Evolutionary conservation across 2,888 invertebrate genomes (phyloP).

Genomic region (Aelia acuminata): DNA sequence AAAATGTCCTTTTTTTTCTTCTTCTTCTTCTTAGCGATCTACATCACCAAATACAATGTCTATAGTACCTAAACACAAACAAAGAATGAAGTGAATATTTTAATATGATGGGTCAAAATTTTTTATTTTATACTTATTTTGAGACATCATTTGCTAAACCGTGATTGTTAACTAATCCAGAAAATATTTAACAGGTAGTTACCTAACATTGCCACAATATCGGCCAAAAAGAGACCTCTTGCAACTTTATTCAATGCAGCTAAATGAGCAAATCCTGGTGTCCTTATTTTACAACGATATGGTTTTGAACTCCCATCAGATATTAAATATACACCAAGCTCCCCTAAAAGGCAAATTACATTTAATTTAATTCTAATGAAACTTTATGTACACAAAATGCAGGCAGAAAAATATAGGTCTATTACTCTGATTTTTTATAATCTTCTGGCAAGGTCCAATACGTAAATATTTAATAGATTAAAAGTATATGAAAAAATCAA

Average conservation of each 20-base stretch:
- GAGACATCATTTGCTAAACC: too few relatives aligned
- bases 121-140: background rate
- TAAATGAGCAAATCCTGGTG: slow-evolving; percentile 87
- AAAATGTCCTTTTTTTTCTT: slow-evolving; percentile 65
- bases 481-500: too few relatives aligned
- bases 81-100: background rate
- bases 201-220: slow-evolving; percentile 98
- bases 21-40: slow-evolving; percentile 80
- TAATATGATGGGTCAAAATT: too few relatives aligned
- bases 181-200: slow-evolving; percentile 64
- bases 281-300: slow-evolving; percentile 94
- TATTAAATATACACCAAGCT: slow-evolving; percentile 97
- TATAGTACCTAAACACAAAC: slow-evolving; percentile 73
- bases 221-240: slow-evolving; percentile 91
- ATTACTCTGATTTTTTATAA: too few relatives aligned
- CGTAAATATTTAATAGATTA: too few relatives aligned
- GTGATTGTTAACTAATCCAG: background rate
- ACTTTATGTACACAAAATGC: too few relatives aligned
- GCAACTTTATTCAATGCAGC: slow-evolving; percentile 92
- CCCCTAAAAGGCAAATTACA: slow-evolving; percentile 72
- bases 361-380: too few relatives aligned
- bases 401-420: too few relatives aligned
- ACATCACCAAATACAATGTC: slow-evolving; percentile 96
- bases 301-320: slow-evolving; percentile 96
- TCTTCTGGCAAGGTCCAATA: too few relatives aligned